Percentiles rank a stretch among this genome's conserved stretches.
Conservation (phyloP, 2,113 vertebrate genomes). For the Verasper variegatus region DNA sequence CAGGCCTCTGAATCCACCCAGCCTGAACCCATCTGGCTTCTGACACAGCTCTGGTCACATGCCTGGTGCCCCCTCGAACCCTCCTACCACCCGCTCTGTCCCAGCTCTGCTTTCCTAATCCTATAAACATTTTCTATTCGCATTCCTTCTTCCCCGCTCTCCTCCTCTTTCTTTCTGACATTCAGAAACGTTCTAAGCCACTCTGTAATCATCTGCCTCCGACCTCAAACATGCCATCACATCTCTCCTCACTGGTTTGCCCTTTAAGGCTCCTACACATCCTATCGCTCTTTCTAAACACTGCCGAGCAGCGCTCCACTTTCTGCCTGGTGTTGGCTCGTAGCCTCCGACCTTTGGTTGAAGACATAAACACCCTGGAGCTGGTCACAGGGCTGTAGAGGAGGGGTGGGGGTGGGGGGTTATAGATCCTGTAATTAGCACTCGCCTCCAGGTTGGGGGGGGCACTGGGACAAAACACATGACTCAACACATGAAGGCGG, state of each 20-base stretch:
- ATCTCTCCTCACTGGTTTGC: background rate
- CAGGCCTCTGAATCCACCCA: constrained; percentile 2
- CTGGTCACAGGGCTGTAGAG: background rate
- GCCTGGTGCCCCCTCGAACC: constrained; percentile 12
- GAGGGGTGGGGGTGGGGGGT: background rate
- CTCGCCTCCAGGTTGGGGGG: background rate
- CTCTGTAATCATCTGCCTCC: constrained; percentile 5
- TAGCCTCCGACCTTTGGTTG: background rate
- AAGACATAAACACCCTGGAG: background rate
- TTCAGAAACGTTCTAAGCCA: constrained; percentile 29
- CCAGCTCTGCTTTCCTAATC: constrained; percentile 59
- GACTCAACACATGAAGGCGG: constrained; percentile 24
- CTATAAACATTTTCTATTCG: constrained; percentile 53
- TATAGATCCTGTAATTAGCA: constrained; percentile 54
- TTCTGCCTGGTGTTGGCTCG: background rate
- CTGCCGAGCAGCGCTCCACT: background rate
- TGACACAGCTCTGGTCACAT: constrained; percentile 46
- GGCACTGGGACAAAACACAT: constrained; percentile 55
- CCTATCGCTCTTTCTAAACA: background rate
- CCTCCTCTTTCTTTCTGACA: constrained; percentile 17
- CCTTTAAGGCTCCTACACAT: background rate
- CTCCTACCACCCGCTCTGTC: constrained; percentile 7
- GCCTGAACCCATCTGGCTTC: background rate
- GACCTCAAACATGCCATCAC: constrained; percentile 2
- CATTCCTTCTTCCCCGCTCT: constrained; percentile 47